These are phyloP conservation scores for Molorchus minor DNA, from an alignment of 2,888 invertebrate species.

Conservation along the genomic window DNA sequence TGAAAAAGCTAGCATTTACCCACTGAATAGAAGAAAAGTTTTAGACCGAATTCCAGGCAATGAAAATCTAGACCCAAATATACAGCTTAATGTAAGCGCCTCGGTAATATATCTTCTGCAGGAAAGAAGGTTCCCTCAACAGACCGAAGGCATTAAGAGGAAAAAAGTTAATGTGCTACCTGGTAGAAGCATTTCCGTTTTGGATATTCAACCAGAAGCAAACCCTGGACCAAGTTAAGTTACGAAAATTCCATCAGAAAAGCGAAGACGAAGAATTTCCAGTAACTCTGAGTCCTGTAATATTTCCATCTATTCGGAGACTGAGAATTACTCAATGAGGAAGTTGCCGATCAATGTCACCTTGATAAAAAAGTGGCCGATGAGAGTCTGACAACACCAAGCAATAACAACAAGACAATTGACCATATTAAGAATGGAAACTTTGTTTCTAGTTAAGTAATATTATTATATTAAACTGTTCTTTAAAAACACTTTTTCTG, in stretches of 20 bases:
- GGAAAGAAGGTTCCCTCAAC: slow-evolving; percentile 4
- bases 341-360: no score
- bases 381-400: no score
- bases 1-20: slow-evolving; percentile 28
- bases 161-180: neutral
- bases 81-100: neutral
- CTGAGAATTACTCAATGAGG: no score
- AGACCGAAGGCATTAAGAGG: slow-evolving; percentile 1
- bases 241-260: no score
- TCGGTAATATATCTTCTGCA: slow-evolving; percentile 1
- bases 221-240: no score
- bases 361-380: no score
- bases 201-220: no score
- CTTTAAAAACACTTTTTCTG: neutral
- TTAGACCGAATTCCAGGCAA: slow-evolving; percentile 24
- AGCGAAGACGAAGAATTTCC: no score
- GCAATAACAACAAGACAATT: no score
- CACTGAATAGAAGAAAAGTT: slow-evolving; percentile 26
- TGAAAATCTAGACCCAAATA: no score
- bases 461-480: neutral
- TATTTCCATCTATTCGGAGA: no score
- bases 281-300: no score
- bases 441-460: neutral
- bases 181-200: neutral
- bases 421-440: neutral